Evolutionary conservation across 92 coral and sea anemone genomes (phyloP).

Genomic region (Bergia puertoricense): DNA sequence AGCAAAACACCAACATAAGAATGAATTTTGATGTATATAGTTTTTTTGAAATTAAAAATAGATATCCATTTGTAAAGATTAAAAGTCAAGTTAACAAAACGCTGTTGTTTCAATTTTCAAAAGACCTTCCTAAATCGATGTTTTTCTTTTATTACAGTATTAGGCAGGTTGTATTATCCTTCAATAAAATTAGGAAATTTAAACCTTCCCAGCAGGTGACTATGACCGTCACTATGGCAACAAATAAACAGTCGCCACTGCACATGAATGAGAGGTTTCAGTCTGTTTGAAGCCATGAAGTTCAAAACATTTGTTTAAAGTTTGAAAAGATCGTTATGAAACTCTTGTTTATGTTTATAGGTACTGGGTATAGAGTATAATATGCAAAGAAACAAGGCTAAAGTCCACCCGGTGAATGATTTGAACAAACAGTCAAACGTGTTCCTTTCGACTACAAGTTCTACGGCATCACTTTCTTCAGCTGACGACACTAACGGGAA

Average conservation of each 20-base stretch:
- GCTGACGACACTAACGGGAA: background rate
- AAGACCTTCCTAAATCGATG: too few relatives aligned
- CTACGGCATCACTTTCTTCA: background rate
- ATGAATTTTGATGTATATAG: too few relatives aligned
- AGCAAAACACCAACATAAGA: too few relatives aligned
- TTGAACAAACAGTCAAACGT: background rate
- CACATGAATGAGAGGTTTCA: background rate
- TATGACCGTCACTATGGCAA: background rate
- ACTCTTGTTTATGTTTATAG: background rate
- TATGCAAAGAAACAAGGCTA: background rate
- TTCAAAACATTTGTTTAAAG: background rate
- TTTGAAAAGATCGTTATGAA: background rate
- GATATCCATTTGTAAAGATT: too few relatives aligned
- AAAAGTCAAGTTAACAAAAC: too few relatives aligned
- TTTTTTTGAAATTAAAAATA: too few relatives aligned
- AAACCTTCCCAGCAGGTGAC: too few relatives aligned
- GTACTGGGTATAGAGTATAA: too few relatives aligned
- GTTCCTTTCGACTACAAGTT: background rate
- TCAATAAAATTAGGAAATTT: too few relatives aligned
- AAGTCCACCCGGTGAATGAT: background rate
- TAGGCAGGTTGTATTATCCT: too few relatives aligned
- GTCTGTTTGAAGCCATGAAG: background rate
- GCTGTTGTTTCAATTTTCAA: too few relatives aligned
- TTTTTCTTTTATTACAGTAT: too few relatives aligned
- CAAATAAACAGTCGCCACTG: background rate